Percentiles rank a stretch among this genome's conserved stretches.
phyloP scores from a whole-genome alignment of 2,888 invertebrate species.

The Conchocele bisecta region DNA sequence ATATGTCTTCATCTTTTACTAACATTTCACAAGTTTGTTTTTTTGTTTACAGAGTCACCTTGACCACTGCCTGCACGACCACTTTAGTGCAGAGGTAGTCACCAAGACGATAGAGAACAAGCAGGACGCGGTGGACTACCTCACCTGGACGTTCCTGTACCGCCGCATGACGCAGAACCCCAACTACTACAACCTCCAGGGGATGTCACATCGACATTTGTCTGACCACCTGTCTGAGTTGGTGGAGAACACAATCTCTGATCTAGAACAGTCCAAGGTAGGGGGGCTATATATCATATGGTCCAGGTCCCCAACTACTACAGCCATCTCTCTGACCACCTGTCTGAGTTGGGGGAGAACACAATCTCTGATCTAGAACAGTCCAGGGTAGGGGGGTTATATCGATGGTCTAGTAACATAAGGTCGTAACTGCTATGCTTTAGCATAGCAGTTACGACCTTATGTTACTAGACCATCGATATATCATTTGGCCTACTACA shows the following conservation, averaged over 20 bases:
- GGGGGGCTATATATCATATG: too few species aligned
- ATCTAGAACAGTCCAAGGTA: slow-evolving; percentile 95
- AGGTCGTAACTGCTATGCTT: too few species aligned
- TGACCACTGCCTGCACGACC: slow-evolving; percentile 98
- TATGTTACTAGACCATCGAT: too few species aligned
- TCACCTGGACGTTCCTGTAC: slow-evolving; percentile 99
- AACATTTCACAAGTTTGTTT: too few species aligned
- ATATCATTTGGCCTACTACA: too few species aligned
- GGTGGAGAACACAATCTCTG: slow-evolving; percentile 96
- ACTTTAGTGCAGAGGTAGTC: slow-evolving; percentile 99
- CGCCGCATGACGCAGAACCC: slow-evolving; percentile 98
- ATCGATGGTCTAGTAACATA: too few species aligned
- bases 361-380: slow-evolving; percentile 97
- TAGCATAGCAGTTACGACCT: too few species aligned
- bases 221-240: slow-evolving; percentile 99
- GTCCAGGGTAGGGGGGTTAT: slow-evolving; percentile 89
- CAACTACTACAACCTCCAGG: slow-evolving; percentile 98
- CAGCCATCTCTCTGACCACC: slow-evolving; percentile 98
- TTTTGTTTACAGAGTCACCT: slow-evolving; percentile 90
- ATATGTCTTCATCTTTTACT: background rate
- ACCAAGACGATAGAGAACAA: slow-evolving; percentile 99
- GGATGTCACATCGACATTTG: slow-evolving; percentile 95
- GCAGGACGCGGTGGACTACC: slow-evolving; percentile 99
- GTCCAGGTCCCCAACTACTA: slow-evolving; percentile 99
- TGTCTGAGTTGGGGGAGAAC: slow-evolving; percentile 98